Evolutionary conservation across 2,888 invertebrate species (phyloP).

Genomic region (Arge pagana): DNA sequence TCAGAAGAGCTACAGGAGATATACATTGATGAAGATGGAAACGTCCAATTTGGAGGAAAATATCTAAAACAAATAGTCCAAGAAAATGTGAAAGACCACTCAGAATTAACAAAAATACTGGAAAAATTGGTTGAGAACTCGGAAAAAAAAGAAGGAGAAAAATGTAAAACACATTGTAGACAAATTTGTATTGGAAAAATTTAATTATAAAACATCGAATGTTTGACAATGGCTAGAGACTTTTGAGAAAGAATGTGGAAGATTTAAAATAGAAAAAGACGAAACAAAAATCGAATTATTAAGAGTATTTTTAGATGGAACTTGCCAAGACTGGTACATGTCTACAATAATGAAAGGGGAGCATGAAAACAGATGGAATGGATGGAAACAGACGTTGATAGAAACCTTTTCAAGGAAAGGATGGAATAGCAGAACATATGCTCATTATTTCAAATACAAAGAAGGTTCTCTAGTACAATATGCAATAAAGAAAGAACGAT

Average conservation of each 20-base stretch:
- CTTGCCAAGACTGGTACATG: constrained; percentile 27
- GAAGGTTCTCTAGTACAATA: constrained; percentile 29
- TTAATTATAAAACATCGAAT: constrained; percentile 27
- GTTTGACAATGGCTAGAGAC: constrained; percentile 27
- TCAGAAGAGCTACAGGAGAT: constrained; percentile 20
- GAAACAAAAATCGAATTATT: constrained; percentile 11
- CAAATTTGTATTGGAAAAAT: constrained; percentile 28
- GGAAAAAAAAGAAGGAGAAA: too few relatives aligned
- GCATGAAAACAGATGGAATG: constrained; percentile 23
- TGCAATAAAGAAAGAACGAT: constrained; percentile 29
- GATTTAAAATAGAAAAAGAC: constrained; percentile 20
- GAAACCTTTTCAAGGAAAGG: constrained; percentile 28
- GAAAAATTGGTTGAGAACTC: too few relatives aligned
- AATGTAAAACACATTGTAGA: constrained; percentile 28
- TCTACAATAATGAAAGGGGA: constrained; percentile 23
- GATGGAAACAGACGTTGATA: constrained; percentile 28
- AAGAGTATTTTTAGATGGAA: constrained; percentile 9
- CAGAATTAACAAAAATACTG: constrained; percentile 14
- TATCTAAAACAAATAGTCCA: constrained; percentile 26
- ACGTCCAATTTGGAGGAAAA: constrained; percentile 26
- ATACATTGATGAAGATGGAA: constrained; percentile 30
- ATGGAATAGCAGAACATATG: constrained; percentile 28
- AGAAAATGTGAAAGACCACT: constrained; percentile 4
- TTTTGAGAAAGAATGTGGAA: constrained; percentile 28
- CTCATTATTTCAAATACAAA: constrained; percentile 26